phyloP scores from a whole-genome alignment of 2,797 vertebrate species.

The Pipistrellus kuhlii region DNA sequence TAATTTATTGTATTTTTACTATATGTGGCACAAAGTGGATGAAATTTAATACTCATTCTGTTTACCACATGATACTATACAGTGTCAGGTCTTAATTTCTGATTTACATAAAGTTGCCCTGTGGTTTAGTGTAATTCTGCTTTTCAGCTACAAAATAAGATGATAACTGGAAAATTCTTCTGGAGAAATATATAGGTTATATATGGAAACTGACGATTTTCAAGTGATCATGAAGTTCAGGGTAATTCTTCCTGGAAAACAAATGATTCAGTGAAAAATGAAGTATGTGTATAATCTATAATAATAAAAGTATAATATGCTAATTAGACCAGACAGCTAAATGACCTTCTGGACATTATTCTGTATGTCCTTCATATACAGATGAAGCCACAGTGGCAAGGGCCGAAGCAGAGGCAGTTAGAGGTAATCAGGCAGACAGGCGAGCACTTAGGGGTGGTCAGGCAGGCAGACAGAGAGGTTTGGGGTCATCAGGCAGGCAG shows the following conservation, averaged over 20 bases:
- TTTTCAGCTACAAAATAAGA: neutral
- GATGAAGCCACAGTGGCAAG: no score
- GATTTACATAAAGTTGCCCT: neutral
- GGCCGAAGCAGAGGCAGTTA: no score
- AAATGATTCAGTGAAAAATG: neutral
- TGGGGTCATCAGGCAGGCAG: no score
- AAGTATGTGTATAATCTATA: neutral
- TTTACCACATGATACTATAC: neutral
- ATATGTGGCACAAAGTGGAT: neutral
- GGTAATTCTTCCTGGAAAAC: neutral
- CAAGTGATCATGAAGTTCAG: neutral
- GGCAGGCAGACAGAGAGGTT: no score
- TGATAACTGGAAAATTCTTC: neutral
- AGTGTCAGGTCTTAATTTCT: neutral
- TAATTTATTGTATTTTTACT: neutral
- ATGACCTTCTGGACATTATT: no score
- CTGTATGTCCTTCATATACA: no score
- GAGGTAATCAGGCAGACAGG: no score
- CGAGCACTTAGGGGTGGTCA: no score
- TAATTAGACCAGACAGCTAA: no score
- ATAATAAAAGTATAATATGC: no score
- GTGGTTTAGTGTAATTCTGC: neutral
- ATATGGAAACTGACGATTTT: neutral
- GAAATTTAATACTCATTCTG: neutral
- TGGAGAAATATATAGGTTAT: neutral